Evolutionary conservation across 2,888 invertebrate species (phyloP).

Genomic region (Crocallis elinguaria): DNA sequence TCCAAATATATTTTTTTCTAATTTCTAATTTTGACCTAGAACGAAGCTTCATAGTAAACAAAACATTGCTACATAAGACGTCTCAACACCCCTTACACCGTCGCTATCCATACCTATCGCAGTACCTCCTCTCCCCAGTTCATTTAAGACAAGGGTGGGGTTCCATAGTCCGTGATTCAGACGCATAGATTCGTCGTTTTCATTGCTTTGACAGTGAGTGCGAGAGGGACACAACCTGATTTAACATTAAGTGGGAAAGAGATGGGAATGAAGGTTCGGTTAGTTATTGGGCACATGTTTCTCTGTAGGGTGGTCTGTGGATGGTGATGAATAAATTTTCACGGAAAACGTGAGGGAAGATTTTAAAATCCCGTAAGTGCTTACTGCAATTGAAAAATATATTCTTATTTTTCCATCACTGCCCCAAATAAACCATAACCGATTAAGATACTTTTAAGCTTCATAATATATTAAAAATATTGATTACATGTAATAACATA

Average conservation of each 20-base stretch:
- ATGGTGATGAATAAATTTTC: slow-evolving; percentile 61
- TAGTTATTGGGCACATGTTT: slow-evolving; percentile 74
- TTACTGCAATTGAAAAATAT: not conserved
- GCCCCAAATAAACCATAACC: not conserved
- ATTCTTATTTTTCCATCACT: not conserved
- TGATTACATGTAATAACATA: too few relatives aligned
- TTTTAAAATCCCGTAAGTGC: slow-evolving; percentile 17
- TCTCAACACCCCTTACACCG: slow-evolving; percentile 33
- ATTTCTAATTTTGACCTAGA: too few relatives aligned
- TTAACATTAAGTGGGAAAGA: slow-evolving; percentile 56
- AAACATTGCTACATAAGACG: slow-evolving; percentile 31
- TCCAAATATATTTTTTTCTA: too few relatives aligned
- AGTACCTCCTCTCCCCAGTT: slow-evolving; percentile 72
- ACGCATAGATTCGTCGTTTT: slow-evolving; percentile 81
- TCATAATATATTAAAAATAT: too few relatives aligned
- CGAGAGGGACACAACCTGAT: slow-evolving; percentile 53
- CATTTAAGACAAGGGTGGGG: slow-evolving; percentile 79
- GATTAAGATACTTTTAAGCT: too few relatives aligned
- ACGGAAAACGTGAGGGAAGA: slow-evolving; percentile 30
- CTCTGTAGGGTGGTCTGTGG: slow-evolving; percentile 55
- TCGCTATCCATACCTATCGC: slow-evolving; percentile 31
- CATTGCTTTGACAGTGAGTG: slow-evolving; percentile 75
- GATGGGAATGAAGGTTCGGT: slow-evolving; percentile 66
- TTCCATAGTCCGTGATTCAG: slow-evolving; percentile 72
- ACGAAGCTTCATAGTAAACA: slow-evolving; percentile 21